Percentiles rank a stretch among this genome's conserved stretches.
Conservation (phyloP, 2,113 vertebrate genomes). For the Psephotus haematonotus region DNA sequence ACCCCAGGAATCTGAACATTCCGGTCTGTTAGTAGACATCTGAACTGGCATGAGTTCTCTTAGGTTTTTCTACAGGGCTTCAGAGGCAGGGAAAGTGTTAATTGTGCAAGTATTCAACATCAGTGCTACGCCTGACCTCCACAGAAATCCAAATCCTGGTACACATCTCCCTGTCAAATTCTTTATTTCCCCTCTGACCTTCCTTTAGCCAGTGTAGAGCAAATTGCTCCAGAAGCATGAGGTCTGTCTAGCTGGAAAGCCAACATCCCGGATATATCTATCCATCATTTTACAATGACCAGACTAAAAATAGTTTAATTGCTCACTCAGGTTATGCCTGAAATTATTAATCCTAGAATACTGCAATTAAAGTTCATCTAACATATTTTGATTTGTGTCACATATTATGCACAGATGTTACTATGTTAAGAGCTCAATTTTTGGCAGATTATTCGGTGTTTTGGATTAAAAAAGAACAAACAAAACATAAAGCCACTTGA, state of each 20-base stretch:
- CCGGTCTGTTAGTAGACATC: neutral
- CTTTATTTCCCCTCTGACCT: constrained; percentile 42
- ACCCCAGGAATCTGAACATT: neutral
- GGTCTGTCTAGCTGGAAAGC: neutral
- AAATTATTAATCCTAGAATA: neutral
- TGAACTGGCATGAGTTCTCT: neutral
- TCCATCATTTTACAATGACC: neutral
- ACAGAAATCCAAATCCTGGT: constrained; percentile 4
- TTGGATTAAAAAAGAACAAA: neutral
- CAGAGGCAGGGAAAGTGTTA: constrained; percentile 5
- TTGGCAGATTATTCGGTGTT: neutral
- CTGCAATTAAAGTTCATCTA: neutral
- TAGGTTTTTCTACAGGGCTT: neutral
- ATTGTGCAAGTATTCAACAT: neutral
- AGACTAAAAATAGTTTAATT: constrained; percentile 1
- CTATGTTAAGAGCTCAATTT: neutral
- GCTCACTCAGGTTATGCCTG: neutral
- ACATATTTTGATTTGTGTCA: neutral
- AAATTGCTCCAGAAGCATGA: neutral
- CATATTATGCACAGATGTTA: neutral
- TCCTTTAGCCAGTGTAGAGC: neutral
- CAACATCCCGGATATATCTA: neutral
- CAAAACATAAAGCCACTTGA: neutral
- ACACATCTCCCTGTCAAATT: constrained; percentile 15
- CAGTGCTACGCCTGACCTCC: neutral